phyloP scores from a whole-genome alignment of 2,888 invertebrate species.

The Hirtodrosophila trivittata region DNA sequence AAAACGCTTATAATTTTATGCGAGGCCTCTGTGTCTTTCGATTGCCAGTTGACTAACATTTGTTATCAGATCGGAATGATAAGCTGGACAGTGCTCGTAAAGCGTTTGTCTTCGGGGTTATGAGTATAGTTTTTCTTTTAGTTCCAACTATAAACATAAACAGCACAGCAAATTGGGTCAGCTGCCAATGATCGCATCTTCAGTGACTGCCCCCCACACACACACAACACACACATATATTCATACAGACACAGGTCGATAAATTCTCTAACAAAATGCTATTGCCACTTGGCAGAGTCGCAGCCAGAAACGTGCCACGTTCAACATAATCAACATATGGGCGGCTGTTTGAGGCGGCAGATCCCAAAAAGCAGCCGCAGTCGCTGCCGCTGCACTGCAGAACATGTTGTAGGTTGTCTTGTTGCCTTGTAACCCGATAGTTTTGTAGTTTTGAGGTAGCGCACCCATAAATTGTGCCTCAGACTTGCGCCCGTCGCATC shows the following conservation, averaged over 20 bases:
- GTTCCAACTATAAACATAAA: constrained; percentile 47
- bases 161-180: constrained; percentile 70
- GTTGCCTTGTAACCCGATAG: constrained; percentile 78
- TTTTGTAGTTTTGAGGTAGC: constrained; percentile 81
- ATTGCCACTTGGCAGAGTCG: constrained; percentile 61
- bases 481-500: constrained; percentile 58
- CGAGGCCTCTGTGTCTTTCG: constrained; percentile 57
- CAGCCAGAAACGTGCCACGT: constrained; percentile 56
- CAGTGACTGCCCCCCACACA: constrained; percentile 20
- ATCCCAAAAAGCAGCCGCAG: constrained; percentile 28
- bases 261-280: constrained; percentile 68
- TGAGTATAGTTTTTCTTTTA: constrained; percentile 31
- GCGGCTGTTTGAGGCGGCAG: constrained; percentile 41
- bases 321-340: constrained; percentile 67
- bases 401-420: constrained; percentile 79
- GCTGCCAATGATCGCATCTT: constrained; percentile 34
- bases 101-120: constrained; percentile 31
- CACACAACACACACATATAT: constrained; percentile 14
- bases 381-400: constrained; percentile 25
- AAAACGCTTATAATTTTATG: constrained; percentile 64
- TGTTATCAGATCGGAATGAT: constrained; percentile 69
- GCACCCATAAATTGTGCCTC: constrained; percentile 75
- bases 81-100: constrained; percentile 41
- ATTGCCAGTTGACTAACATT: constrained; percentile 55
- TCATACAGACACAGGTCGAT: constrained; percentile 32